Conservation (phyloP, 1,140 invertebrate genomes). For the Elysia chlorotica region DNA sequence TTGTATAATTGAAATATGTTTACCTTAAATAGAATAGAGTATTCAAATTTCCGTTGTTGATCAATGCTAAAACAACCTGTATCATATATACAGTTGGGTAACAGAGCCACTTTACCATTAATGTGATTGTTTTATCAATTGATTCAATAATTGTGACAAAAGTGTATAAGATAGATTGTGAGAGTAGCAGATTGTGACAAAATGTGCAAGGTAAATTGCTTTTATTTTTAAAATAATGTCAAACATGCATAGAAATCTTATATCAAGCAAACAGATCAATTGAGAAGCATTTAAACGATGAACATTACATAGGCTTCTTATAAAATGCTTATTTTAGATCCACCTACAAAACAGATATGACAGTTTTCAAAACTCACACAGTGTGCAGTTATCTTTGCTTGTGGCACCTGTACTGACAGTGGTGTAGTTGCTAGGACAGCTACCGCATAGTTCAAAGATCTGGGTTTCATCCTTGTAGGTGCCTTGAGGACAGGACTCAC, state of each 20-base stretch:
- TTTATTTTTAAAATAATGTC: neutral
- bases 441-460: constrained; percentile 11
- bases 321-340: neutral
- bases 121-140: too few relatives aligned
- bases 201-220: neutral
- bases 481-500: constrained; percentile 13
- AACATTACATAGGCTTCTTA: neutral
- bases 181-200: neutral
- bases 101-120: too few relatives aligned
- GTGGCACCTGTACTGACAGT: constrained; percentile 5
- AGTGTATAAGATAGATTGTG: too few relatives aligned
- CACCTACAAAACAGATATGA: neutral
- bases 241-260: neutral
- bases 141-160: too few relatives aligned
- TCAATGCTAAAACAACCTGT: too few relatives aligned
- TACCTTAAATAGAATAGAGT: too few relatives aligned
- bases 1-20: too few relatives aligned
- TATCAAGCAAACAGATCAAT: neutral
- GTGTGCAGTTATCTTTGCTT: constrained; percentile 2
- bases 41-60: too few relatives aligned
- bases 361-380: constrained; percentile 13
- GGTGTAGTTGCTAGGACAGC: constrained; percentile 13
- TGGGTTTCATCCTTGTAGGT: constrained; percentile 19
- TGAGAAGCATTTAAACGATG: neutral
- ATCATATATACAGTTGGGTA: too few relatives aligned